phyloP scores from a whole-genome alignment of 2,888 invertebrate species.

The Eristalis tenax region DNA sequence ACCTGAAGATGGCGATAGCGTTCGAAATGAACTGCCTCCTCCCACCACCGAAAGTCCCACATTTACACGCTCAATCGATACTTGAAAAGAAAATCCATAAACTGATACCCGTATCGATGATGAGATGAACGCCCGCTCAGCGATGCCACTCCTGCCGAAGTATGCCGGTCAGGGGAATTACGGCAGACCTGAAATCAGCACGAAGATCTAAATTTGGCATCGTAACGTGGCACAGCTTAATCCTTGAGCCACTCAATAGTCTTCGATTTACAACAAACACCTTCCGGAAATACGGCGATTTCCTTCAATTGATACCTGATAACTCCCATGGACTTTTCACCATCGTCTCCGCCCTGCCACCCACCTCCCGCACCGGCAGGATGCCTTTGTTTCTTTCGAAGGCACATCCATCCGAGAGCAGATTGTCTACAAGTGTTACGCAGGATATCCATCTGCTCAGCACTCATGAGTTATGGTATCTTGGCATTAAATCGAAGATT shows the following conservation, averaged over 20 bases:
- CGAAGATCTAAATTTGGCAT: background rate
- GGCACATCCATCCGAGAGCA: background rate
- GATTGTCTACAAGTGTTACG: conserved; percentile 25
- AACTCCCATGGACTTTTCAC: conserved; percentile 14
- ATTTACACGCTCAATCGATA: background rate
- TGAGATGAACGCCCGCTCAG: too few species aligned
- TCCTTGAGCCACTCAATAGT: background rate
- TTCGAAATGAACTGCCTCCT: too few species aligned
- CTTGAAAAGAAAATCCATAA: background rate
- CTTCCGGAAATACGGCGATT: conserved; percentile 20
- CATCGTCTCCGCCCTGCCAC: background rate
- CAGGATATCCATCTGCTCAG: conserved; percentile 10
- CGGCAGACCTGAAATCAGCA: background rate
- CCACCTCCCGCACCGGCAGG: background rate
- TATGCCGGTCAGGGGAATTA: background rate
- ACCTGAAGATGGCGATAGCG: too few species aligned
- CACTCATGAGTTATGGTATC: conserved; percentile 6
- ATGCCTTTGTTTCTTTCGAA: background rate
- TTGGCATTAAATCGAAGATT: conserved; percentile 13
- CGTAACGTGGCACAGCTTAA: background rate
- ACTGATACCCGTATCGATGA: background rate
- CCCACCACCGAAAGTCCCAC: background rate
- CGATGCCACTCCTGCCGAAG: background rate
- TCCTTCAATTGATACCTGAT: conserved; percentile 15
- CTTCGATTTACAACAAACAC: conserved; percentile 13